phyloP scores from a whole-genome alignment of 2,797 vertebrate species.

The Semotilus atromaculatus region DNA sequence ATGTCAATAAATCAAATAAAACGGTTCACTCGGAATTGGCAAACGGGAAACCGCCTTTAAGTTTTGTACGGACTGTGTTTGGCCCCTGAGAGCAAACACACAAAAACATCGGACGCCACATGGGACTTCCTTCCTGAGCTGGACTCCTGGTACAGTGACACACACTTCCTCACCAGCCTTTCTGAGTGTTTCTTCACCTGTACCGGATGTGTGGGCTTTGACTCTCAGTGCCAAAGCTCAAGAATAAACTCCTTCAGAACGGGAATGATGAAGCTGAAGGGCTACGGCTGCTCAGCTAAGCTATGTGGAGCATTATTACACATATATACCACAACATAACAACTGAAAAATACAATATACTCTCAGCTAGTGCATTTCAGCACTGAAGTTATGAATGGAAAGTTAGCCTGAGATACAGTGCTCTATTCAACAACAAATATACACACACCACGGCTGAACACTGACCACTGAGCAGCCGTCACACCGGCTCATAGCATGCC shows the following conservation, averaged over 20 bases:
- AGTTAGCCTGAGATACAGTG: not conserved
- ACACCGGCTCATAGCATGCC: not conserved
- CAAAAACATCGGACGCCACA: not conserved
- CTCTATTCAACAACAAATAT: not conserved
- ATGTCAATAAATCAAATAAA: not conserved
- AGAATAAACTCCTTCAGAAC: not conserved
- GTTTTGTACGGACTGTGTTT: not conserved
- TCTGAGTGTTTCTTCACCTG: not conserved
- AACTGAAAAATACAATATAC: not conserved
- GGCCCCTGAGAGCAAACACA: not conserved
- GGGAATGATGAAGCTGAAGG: no score
- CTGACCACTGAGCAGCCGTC: no score
- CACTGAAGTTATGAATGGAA: not conserved
- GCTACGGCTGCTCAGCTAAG: not conserved
- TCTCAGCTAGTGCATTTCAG: not conserved
- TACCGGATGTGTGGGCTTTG: not conserved
- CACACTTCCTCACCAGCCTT: slow-evolving; percentile 1
- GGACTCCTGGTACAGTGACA: not conserved
- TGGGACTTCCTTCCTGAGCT: slow-evolving; percentile 14
- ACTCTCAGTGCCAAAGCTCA: not conserved
- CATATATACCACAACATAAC: not conserved
- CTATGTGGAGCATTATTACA: not conserved
- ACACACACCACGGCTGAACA: not conserved
- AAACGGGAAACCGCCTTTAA: not conserved
- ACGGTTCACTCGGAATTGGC: not conserved